These are phyloP conservation scores for Colinus virginianus DNA, from an alignment of 2,113 vertebrate species.

Conservation along the genomic window DNA sequence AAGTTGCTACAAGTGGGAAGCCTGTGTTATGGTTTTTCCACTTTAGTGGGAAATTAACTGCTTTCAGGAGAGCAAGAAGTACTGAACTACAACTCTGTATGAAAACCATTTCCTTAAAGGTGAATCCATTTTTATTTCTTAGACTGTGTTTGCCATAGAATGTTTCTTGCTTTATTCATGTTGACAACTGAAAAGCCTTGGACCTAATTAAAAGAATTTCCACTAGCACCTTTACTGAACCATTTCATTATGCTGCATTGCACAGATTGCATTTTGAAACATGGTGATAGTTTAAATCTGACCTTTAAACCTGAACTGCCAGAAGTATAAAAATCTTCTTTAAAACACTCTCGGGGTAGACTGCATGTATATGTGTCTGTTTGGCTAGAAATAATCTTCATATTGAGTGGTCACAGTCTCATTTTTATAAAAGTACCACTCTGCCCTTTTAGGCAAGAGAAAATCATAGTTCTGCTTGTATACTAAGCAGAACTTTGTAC, in stretches of 20 bases:
- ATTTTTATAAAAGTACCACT: background rate
- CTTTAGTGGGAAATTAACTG: background rate
- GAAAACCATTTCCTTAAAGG: constrained; percentile 69
- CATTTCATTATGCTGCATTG: constrained; percentile 87
- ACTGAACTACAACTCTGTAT: constrained; percentile 54
- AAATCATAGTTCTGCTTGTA: background rate
- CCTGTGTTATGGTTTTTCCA: background rate
- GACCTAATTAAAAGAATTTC: constrained; percentile 91
- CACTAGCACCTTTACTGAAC: constrained; percentile 87
- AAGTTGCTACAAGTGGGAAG: background rate
- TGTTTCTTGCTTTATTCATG: constrained; percentile 85
- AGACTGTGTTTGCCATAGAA: constrained; percentile 74
- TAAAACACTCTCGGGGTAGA: constrained; percentile 64
- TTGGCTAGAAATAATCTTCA: constrained; percentile 75
- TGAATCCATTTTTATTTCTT: constrained; percentile 74
- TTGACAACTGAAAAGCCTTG: constrained; percentile 88
- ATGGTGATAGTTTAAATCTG: constrained; percentile 86
- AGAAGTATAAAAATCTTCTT: constrained; percentile 81
- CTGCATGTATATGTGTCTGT: constrained; percentile 64
- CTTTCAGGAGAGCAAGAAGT: background rate
- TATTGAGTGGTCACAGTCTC: constrained; percentile 52
- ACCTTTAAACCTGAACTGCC: constrained; percentile 86
- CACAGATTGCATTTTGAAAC: constrained; percentile 87
- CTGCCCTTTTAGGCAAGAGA: background rate
- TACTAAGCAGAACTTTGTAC: background rate